These are phyloP conservation scores for Tromatobia lineatoria DNA, from an alignment of 2,888 invertebrate species.

Conservation along the genomic window DNA sequence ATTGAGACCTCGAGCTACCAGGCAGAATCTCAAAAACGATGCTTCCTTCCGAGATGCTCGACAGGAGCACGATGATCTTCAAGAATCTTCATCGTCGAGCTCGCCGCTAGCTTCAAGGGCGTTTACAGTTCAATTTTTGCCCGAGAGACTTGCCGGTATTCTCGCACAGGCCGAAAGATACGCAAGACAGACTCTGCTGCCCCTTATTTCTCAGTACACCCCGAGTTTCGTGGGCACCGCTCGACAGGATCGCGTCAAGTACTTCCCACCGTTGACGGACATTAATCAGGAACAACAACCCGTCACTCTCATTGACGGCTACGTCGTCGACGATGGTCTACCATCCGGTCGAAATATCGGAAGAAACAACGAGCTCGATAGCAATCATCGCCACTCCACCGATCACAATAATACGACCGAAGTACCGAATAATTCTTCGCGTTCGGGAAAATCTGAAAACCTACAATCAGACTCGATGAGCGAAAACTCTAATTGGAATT, in stretches of 20 bases:
- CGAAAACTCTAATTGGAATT: neutral
- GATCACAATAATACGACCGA: conserved; percentile 8
- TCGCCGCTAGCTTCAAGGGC: conserved; percentile 21
- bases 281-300: conserved; percentile 44
- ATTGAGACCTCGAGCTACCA: conserved; percentile 86
- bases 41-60: conserved; percentile 56
- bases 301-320: neutral
- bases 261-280: conserved; percentile 88
- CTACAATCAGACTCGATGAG: neutral
- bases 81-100: conserved; percentile 78
- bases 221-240: conserved; percentile 88
- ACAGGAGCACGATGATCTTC: conserved; percentile 81
- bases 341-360: conserved; percentile 27
- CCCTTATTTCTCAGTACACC: conserved; percentile 92
- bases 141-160: conserved; percentile 92
- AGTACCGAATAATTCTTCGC: conserved; percentile 25
- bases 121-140: conserved; percentile 92
- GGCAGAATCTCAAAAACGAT: conserved; percentile 80
- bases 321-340: conserved; percentile 4
- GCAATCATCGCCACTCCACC: neutral
- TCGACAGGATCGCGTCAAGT: conserved; percentile 87
- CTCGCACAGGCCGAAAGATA: conserved; percentile 94
- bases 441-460: conserved; percentile 42
- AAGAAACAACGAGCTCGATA: conserved; percentile 56
- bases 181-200: conserved; percentile 91